These are phyloP conservation scores for Drosophila multiciliata DNA, from an alignment of 2,888 invertebrate species.

Conservation along the genomic window DNA sequence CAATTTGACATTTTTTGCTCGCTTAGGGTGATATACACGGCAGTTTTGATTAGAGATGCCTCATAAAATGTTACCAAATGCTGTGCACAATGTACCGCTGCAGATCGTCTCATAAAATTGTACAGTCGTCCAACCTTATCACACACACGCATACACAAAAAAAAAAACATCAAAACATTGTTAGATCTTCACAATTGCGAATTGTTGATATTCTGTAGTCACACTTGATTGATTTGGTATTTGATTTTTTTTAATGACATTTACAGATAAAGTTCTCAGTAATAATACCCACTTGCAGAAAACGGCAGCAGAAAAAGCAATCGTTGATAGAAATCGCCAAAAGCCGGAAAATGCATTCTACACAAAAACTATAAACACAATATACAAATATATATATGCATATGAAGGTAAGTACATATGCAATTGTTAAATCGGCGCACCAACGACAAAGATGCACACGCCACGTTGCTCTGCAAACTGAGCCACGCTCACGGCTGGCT, in stretches of 20 bases:
- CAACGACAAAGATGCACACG: slow-evolving; percentile 40
- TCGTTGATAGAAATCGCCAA: slow-evolving; percentile 68
- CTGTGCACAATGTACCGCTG: slow-evolving; percentile 35
- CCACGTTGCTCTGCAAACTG: slow-evolving; percentile 59
- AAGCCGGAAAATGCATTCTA: slow-evolving; percentile 70
- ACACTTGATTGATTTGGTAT: slow-evolving; percentile 63
- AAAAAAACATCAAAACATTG: slow-evolving; percentile 28
- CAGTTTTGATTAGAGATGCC: slow-evolving; percentile 52
- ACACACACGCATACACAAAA: background rate
- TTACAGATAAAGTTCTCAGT: slow-evolving; percentile 36
- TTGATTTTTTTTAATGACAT: background rate
- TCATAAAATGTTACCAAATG: slow-evolving; percentile 56
- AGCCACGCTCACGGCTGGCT: slow-evolving; percentile 46
- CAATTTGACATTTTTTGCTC: slow-evolving; percentile 59
- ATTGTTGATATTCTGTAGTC: slow-evolving; percentile 39
- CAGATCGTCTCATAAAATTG: slow-evolving; percentile 25
- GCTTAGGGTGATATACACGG: slow-evolving; percentile 49
- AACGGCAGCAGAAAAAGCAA: slow-evolving; percentile 69
- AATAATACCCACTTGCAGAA: slow-evolving; percentile 61
- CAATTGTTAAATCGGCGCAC: slow-evolving; percentile 25
- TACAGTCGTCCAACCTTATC: background rate
- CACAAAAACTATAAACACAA: slow-evolving; percentile 21
- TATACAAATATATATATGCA: background rate
- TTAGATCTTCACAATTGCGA: slow-evolving; percentile 15
- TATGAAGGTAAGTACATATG: slow-evolving; percentile 1